Percentiles rank a stretch among this genome's conserved stretches.
Evolutionary conservation across 1,140 invertebrate species (phyloP).

Genomic region (Chrysomallon squamiferum): DNA sequence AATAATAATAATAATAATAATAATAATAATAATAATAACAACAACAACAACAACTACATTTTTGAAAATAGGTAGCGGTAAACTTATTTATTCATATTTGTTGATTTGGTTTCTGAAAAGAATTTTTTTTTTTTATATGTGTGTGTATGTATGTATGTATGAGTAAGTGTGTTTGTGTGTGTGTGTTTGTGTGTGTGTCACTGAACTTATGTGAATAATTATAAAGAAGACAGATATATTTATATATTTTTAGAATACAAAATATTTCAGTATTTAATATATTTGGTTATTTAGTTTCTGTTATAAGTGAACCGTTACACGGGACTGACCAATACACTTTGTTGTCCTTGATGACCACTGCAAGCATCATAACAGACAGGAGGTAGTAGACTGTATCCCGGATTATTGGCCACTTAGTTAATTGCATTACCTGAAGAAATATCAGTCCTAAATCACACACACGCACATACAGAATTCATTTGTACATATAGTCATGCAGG

Average conservation of each 20-base stretch:
- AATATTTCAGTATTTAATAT: not conserved
- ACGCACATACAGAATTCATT: not conserved
- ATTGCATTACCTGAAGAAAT: constrained; percentile 77
- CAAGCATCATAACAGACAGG: constrained; percentile 84
- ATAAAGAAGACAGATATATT: too few relatives aligned
- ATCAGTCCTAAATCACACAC: not conserved
- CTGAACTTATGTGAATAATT: too few relatives aligned
- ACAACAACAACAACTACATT: not conserved
- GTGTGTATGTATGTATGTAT: not conserved
- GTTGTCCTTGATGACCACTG: constrained; percentile 53
- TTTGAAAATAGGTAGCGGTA: not conserved
- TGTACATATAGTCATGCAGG: not conserved
- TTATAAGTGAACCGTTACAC: constrained; percentile 59
- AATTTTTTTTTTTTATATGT: not conserved
- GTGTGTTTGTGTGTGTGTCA: not conserved
- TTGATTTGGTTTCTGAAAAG: not conserved
- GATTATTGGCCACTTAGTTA: constrained; percentile 92
- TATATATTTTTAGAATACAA: not conserved
- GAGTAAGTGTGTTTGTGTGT: not conserved
- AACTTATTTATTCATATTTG: not conserved
- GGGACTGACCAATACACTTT: not conserved
- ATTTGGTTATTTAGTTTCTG: not conserved
- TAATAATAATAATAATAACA: not conserved
- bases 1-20: not conserved
- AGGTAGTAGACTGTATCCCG: constrained; percentile 89